These are phyloP conservation scores for Dicranocentrus wangi DNA, from an alignment of 2,888 invertebrate genomes.

Conservation along the genomic window DNA sequence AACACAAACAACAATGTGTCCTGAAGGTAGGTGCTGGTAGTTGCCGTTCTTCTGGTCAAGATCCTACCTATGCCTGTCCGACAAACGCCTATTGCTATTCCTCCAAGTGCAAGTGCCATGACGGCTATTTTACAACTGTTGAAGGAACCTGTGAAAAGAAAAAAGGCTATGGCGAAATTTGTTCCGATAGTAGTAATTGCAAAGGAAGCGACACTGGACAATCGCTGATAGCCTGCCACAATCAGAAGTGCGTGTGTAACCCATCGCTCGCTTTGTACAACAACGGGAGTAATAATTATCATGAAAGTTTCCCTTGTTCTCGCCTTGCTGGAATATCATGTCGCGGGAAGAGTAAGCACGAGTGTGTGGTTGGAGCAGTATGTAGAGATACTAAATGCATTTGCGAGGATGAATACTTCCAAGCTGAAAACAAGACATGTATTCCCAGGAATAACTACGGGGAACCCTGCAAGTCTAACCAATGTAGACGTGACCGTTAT, in stretches of 20 bases:
- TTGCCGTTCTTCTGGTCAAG: too few species aligned
- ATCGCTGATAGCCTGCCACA: too few species aligned
- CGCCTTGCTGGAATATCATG: not conserved
- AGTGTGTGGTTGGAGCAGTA: slow-evolving; percentile 9
- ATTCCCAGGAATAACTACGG: not conserved
- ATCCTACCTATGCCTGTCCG: too few species aligned
- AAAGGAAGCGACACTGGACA: not conserved
- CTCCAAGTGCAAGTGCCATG: not conserved
- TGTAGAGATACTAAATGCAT: not conserved
- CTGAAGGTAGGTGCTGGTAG: too few species aligned
- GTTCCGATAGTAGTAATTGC: not conserved
- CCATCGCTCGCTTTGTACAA: too few species aligned
- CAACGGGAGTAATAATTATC: too few species aligned
- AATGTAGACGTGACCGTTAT: not conserved
- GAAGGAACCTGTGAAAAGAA: slow-evolving; percentile 21
- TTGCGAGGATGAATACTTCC: not conserved
- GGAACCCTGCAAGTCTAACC: not conserved
- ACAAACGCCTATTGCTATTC: not conserved
- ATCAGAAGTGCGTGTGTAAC: not conserved
- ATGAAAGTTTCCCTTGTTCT: too few species aligned
- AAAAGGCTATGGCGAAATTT: not conserved
- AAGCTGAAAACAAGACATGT: slow-evolving; percentile 5
- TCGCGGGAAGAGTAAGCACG: not conserved
- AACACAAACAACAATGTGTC: too few species aligned
- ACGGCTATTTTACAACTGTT: not conserved